A percentile compares a stretch with the other conserved stretches of the same genome.
Evolutionary conservation across 1,140 invertebrate genomes (phyloP).

Genomic region (Neocloeon triangulifer): DNA sequence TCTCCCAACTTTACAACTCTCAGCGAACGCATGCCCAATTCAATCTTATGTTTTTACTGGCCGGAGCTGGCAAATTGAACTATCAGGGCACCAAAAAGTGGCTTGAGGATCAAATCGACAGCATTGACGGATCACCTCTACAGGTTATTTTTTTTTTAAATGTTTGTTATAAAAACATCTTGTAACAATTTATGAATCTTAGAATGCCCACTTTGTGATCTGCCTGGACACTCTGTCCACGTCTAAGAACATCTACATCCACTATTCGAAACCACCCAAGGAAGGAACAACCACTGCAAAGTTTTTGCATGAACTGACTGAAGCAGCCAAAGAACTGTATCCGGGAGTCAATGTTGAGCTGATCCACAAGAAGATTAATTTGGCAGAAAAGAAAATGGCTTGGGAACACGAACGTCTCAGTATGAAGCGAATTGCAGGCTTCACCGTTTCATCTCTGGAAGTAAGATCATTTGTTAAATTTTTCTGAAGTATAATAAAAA

Average conservation of each 20-base stretch:
- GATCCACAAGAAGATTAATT: slow-evolving; percentile 91
- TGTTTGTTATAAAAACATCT: slow-evolving; percentile 8
- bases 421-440: slow-evolving; percentile 70
- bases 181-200: too few relatives aligned
- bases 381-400: slow-evolving; percentile 75
- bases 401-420: slow-evolving; percentile 98
- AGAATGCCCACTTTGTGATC: slow-evolving; percentile 73
- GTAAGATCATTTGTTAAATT: slow-evolving; percentile 12
- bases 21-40: slow-evolving; percentile 56
- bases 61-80: slow-evolving; percentile 85
- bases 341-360: slow-evolving; percentile 39
- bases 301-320: slow-evolving; percentile 45
- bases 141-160: slow-evolving; percentile 30
- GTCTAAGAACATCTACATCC: slow-evolving; percentile 44
- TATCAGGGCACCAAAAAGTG: slow-evolving; percentile 92
- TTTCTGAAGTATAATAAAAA: background rate
- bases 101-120: slow-evolving; percentile 81
- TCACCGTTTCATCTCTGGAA: slow-evolving; percentile 68
- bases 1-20: slow-evolving; percentile 75
- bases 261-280: slow-evolving; percentile 90
- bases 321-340: slow-evolving; percentile 22
- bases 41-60: slow-evolving; percentile 75
- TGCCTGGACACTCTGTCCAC: slow-evolving; percentile 70
- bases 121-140: slow-evolving; percentile 37
- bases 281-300: slow-evolving; percentile 49